phyloP scores from a whole-genome alignment of 2,888 invertebrate genomes.

The Merodon equestris region DNA sequence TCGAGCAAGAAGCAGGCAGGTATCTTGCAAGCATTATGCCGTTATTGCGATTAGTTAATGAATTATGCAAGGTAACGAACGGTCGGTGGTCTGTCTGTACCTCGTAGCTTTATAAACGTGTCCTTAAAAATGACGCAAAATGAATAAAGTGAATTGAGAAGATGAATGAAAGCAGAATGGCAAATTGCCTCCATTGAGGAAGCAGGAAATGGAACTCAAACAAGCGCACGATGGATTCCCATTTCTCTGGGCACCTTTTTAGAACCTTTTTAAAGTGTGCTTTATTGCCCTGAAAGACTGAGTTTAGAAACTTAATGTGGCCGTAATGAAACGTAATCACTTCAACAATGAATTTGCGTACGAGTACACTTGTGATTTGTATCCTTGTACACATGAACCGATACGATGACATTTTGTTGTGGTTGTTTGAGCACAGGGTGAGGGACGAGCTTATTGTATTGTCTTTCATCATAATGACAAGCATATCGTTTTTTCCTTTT shows the following conservation, averaged over 20 bases:
- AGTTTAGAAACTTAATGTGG: conserved; percentile 50
- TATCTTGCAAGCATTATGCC: conserved; percentile 57
- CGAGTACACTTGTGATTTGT: conserved; percentile 2
- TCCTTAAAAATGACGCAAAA: too few relatives aligned
- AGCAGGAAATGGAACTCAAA: neutral
- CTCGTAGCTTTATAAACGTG: too few relatives aligned
- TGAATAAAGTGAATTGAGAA: too few relatives aligned
- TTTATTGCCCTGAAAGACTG: conserved; percentile 30
- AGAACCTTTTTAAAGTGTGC: conserved; percentile 28
- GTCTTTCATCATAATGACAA: conserved; percentile 37
- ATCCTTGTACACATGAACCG: neutral
- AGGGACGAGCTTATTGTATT: conserved; percentile 16
- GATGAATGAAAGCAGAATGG: too few relatives aligned
- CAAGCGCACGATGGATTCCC: conserved; percentile 7
- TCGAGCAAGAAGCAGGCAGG: conserved; percentile 3
- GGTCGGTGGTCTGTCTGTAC: conserved; percentile 41
- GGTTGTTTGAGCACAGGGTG: conserved; percentile 18
- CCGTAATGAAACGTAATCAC: conserved; percentile 61
- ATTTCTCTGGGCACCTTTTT: conserved; percentile 34
- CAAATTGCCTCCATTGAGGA: neutral
- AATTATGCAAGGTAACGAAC: conserved; percentile 65
- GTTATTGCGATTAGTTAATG: conserved; percentile 66
- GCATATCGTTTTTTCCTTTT: conserved; percentile 28
- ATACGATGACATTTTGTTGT: conserved; percentile 43
- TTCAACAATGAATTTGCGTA: conserved; percentile 55